These are phyloP conservation scores for Perodicticus potto DNA, from an alignment of 2,797 vertebrate species.

Conservation along the genomic window DNA sequence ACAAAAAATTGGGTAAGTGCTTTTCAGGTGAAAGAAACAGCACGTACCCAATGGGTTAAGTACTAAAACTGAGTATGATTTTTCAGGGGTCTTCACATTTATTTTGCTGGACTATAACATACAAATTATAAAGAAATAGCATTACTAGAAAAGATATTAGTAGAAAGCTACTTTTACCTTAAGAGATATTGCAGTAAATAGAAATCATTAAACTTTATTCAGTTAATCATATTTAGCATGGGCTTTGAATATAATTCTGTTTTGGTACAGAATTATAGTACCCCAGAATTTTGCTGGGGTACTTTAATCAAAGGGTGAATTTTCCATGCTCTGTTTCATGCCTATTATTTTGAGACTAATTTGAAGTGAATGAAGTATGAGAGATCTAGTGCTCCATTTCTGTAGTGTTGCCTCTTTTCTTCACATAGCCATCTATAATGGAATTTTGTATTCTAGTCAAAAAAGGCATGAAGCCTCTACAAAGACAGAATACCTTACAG, in stretches of 20 bases:
- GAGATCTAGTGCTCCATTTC: constrained; percentile 15
- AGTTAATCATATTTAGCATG: background rate
- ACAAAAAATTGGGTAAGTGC: background rate
- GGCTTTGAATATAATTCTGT: background rate
- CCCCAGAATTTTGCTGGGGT: background rate
- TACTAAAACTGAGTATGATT: background rate
- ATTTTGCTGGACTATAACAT: background rate
- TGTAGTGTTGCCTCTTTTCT: constrained; percentile 57
- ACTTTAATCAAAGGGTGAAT: constrained; percentile 57
- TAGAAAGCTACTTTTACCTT: constrained; percentile 17
- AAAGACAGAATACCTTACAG: constrained; percentile 54
- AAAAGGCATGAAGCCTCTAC: constrained; percentile 35
- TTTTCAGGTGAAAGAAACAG: background rate
- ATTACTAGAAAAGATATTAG: background rate
- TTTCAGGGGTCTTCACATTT: background rate
- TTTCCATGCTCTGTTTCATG: background rate
- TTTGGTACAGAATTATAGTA: background rate
- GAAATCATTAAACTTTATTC: background rate
- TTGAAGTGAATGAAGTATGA: constrained; percentile 46
- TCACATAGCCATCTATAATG: constrained; percentile 57
- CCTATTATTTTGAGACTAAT: constrained; percentile 57
- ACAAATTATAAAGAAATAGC: background rate
- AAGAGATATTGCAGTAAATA: background rate
- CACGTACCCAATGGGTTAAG: background rate
- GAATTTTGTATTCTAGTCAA: constrained; percentile 49